Conservation (phyloP, 35 echinoderm and acorn worm genomes). For the Anneissia japonica region DNA sequence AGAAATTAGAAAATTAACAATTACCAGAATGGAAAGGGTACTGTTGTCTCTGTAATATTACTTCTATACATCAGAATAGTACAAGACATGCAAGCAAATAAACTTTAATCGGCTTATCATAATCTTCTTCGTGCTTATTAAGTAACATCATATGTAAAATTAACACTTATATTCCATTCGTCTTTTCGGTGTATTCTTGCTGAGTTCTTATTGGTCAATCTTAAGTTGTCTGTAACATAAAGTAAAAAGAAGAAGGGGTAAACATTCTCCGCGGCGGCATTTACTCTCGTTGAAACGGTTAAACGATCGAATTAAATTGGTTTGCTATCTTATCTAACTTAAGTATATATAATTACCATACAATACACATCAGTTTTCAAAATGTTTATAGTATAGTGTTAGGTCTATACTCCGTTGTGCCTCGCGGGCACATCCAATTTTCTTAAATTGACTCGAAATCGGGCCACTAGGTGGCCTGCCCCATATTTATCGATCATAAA, state of each 20-base stretch:
- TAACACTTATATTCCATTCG: background rate
- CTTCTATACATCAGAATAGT: background rate
- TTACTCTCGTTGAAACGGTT: no score
- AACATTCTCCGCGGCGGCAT: no score
- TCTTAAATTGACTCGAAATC: background rate
- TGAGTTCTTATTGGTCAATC: no score
- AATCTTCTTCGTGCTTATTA: background rate
- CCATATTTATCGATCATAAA: background rate
- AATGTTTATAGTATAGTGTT: background rate
- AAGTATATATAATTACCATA: no score
- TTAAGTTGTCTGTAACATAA: background rate
- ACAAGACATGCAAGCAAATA: background rate
- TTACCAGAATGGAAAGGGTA: background rate
- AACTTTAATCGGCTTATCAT: background rate
- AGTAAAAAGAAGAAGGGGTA: background rate
- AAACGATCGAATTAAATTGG: no score
- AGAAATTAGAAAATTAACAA: background rate
- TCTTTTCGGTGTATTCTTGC: background rate
- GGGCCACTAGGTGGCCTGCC: background rate
- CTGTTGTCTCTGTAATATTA: background rate
- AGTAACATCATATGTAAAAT: background rate
- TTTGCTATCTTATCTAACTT: no score
- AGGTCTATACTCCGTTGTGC: background rate
- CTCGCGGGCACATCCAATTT: background rate
- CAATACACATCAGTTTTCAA: no score